Evolutionary conservation across 2,113 vertebrate species (phyloP).

Genomic region (Sapayoa aenigma): DNA sequence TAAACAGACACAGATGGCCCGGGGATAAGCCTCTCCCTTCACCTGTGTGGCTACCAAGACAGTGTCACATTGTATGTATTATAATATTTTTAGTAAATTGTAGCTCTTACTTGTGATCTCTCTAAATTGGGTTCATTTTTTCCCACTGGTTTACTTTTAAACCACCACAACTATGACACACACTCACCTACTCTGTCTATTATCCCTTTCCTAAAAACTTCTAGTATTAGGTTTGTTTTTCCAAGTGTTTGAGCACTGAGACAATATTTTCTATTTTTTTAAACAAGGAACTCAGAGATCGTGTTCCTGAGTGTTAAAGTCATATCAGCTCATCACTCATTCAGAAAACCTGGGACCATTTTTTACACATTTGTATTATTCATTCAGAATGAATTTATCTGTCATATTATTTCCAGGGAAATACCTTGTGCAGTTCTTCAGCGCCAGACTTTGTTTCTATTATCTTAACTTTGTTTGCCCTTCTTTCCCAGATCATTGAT

Average conservation of each 20-base stretch:
- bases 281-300: neutral
- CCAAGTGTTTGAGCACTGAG: neutral
- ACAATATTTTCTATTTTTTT: neutral
- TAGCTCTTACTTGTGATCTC: too few relatives aligned
- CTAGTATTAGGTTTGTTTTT: neutral
- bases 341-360: neutral
- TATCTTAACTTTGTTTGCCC: neutral
- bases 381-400: neutral
- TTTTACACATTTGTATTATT: neutral
- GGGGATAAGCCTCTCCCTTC: too few relatives aligned
- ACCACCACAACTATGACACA: neutral
- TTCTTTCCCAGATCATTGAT: neutral
- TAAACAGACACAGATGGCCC: too few relatives aligned
- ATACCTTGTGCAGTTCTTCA: neutral
- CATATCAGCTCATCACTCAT: neutral
- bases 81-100: too few relatives aligned
- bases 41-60: too few relatives aligned
- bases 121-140: too few relatives aligned
- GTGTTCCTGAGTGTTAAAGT: neutral
- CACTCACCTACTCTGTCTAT: neutral
- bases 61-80: too few relatives aligned
- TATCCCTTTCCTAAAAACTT: neutral
- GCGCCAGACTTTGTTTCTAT: neutral
- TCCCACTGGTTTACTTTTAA: too few relatives aligned
- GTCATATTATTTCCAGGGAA: neutral